Evolutionary conservation across 2,888 invertebrate species (phyloP).

Genomic region (Netelia fuscicornis): DNA sequence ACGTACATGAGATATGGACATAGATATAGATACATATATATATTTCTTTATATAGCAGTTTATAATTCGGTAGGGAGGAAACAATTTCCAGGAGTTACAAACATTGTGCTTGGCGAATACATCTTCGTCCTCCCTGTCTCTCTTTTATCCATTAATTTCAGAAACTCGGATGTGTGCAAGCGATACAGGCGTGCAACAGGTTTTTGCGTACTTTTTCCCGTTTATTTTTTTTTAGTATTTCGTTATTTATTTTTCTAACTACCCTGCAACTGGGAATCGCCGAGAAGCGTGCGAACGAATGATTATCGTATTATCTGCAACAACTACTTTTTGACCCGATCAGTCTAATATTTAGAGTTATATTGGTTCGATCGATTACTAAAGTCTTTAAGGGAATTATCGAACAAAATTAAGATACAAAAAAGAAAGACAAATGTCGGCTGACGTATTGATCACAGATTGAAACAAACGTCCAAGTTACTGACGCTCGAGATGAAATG

Average conservation of each 20-base stretch:
- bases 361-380: conserved; percentile 27
- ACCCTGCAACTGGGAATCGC: conserved; percentile 30
- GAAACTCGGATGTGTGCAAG: conserved; percentile 36
- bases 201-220: neutral
- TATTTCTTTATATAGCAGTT: conserved; percentile 15
- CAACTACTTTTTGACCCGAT: neutral
- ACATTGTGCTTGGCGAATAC: conserved; percentile 40
- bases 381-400: conserved; percentile 7
- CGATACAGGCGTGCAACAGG: conserved; percentile 28
- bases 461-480: conserved; percentile 15
- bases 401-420: conserved; percentile 6
- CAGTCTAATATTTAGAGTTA: conserved; percentile 15
- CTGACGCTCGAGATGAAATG: neutral
- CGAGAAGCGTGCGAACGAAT: conserved; percentile 8
- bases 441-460: conserved; percentile 39
- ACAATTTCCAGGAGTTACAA: conserved; percentile 14
- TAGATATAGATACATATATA: conserved; percentile 2
- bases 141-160: neutral
- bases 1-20: neutral
- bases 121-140: neutral
- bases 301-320: conserved; percentile 6
- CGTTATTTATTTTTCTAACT: conserved; percentile 18
- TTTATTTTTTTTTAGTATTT: conserved; percentile 1
- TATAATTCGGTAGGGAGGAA: conserved; percentile 23
- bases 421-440: conserved; percentile 22